Conservation (phyloP, 37 sponge, comb jelly and placozoan species). For the Eunapius fragilis region DNA sequence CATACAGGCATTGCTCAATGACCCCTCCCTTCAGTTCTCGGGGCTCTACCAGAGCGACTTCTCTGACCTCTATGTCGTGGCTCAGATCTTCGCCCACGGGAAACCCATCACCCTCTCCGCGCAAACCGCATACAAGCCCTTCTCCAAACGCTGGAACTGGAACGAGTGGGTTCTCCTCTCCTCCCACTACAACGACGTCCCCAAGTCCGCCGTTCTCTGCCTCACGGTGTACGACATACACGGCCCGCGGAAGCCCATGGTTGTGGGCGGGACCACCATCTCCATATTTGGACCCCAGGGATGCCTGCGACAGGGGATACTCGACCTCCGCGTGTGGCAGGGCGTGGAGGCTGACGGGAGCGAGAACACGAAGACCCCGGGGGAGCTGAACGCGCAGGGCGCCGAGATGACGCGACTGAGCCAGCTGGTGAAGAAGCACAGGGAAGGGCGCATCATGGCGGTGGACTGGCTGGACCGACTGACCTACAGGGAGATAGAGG, state of each 20-base stretch:
- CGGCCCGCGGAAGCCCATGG: slow-evolving; percentile 52
- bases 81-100: slow-evolving; percentile 84
- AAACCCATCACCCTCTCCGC: slow-evolving; percentile 79
- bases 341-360: slow-evolving; percentile 71
- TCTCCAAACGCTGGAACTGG: slow-evolving; percentile 94
- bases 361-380: slow-evolving; percentile 51
- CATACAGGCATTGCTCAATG: slow-evolving; percentile 65
- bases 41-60: slow-evolving; percentile 77
- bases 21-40: slow-evolving; percentile 88
- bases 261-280: slow-evolving; percentile 82
- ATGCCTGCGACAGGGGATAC: slow-evolving; percentile 76
- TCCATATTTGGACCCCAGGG: slow-evolving; percentile 84
- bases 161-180: slow-evolving; percentile 90
- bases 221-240: slow-evolving; percentile 79
- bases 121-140: slow-evolving; percentile 93
- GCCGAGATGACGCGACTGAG: slow-evolving; percentile 74
- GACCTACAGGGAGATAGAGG: slow-evolving; percentile 92
- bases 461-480: slow-evolving; percentile 97
- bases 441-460: slow-evolving; percentile 85
- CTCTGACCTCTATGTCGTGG: slow-evolving; percentile 89
- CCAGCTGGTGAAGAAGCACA: slow-evolving; percentile 85
- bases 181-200: slow-evolving; percentile 85
- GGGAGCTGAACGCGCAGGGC: slow-evolving; percentile 43
- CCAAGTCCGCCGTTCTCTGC: slow-evolving; percentile 72
- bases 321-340: slow-evolving; percentile 86